phyloP scores from a whole-genome alignment of 2,888 invertebrate genomes.

The Acrobasis repandana region DNA sequence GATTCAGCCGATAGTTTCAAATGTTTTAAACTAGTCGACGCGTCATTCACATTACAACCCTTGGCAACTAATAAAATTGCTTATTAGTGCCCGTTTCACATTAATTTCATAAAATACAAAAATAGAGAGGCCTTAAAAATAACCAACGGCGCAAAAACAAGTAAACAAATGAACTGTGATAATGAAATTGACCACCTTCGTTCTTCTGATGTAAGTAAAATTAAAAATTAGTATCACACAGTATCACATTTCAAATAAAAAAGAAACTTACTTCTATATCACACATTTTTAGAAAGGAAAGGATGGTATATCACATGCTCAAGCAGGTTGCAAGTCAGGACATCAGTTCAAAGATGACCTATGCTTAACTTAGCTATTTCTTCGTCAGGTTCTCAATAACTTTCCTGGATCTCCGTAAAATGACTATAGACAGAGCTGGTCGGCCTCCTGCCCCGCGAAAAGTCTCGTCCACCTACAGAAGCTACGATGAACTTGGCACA shows the following conservation, averaged over 20 bases:
- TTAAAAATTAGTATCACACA: no score
- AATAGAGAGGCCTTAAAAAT: no score
- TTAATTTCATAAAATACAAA: no score
- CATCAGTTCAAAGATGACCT: slow-evolving; percentile 36
- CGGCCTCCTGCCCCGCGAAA: slow-evolving; percentile 71
- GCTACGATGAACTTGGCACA: slow-evolving; percentile 73
- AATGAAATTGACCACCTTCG: no score
- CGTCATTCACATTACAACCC: no score
- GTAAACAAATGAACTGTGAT: no score
- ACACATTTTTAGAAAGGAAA: not conserved
- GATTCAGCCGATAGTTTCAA: no score
- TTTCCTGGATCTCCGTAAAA: slow-evolving; percentile 48
- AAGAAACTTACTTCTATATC: not conserved
- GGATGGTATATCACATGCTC: slow-evolving; percentile 5
- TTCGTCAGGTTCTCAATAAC: slow-evolving; percentile 64
- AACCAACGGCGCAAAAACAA: no score
- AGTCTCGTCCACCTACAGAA: slow-evolving; percentile 72
- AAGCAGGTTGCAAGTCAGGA: slow-evolving; percentile 52
- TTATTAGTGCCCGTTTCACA: no score
- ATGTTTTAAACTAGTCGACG: no score
- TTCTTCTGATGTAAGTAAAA: no score
- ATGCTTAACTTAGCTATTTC: slow-evolving; percentile 53
- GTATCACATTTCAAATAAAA: not conserved
- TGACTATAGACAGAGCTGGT: slow-evolving; percentile 75
- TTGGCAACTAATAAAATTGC: no score